Evolutionary conservation across 2,888 invertebrate genomes (phyloP).

Genomic region (Encarsia formosa): DNA sequence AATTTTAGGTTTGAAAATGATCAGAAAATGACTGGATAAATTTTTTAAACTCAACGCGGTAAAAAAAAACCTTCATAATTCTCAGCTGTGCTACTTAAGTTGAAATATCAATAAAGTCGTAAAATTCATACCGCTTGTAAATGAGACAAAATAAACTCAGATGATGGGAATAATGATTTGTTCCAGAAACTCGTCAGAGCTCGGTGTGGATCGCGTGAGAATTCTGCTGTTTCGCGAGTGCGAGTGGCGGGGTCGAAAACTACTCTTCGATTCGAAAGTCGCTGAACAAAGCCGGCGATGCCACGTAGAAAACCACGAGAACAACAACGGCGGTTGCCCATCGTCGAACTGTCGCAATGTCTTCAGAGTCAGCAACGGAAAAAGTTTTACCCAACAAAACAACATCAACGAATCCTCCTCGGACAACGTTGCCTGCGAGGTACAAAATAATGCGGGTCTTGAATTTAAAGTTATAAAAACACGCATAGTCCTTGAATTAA

Average conservation of each 20-base stretch:
- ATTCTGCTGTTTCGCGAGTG: conserved; percentile 82
- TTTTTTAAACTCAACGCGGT: no score
- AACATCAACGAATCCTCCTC: conserved; percentile 31
- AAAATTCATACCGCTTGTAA: no score
- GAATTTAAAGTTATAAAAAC: no score
- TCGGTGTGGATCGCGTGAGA: conserved; percentile 71
- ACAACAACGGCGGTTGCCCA: conserved; percentile 24
- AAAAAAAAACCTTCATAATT: no score
- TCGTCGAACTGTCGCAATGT: conserved; percentile 20
- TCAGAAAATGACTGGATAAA: no score
- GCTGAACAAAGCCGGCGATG: conserved; percentile 37
- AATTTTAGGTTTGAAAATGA: no score
- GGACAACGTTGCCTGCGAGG: conserved; percentile 64
- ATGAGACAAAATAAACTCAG: no score
- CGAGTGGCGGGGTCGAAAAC: conserved; percentile 73
- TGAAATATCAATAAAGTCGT: no score
- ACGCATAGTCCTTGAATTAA: no score
- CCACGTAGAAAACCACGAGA: background rate
- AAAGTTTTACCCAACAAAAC: background rate
- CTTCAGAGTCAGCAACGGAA: conserved; percentile 15
- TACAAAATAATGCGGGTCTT: no score
- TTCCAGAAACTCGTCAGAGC: conserved; percentile 58
- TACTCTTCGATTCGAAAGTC: conserved; percentile 79
- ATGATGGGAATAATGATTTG: background rate
- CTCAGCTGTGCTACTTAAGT: no score